Percentiles rank a stretch among this genome's conserved stretches.
Evolutionary conservation across 2,797 vertebrate genomes (phyloP).

Genomic region (Cuniculus paca): DNA sequence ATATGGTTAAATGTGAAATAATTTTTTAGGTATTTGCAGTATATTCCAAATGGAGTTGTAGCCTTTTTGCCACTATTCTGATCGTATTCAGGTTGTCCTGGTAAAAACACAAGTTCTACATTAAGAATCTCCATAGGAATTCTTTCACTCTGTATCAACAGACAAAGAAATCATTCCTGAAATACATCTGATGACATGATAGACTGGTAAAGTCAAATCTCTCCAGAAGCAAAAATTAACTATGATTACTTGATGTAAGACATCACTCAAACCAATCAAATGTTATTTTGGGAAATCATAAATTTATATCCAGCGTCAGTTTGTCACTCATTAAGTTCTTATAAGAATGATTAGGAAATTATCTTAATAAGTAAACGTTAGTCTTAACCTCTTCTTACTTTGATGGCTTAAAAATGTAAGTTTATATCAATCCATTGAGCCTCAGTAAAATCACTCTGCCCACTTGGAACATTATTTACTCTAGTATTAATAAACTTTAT

Average conservation of each 20-base stretch:
- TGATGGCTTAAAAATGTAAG: conserved; percentile 87
- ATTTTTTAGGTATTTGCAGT: conserved; percentile 46
- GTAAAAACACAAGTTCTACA: conserved; percentile 57
- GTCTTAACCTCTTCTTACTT: conserved; percentile 87
- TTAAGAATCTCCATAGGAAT: conserved; percentile 63
- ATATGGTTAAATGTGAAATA: conserved; percentile 59
- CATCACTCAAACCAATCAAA: conserved; percentile 93
- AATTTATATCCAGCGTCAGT: conserved; percentile 92
- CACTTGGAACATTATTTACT: conserved; percentile 68
- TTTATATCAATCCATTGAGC: conserved; percentile 84
- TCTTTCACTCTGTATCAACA: conserved; percentile 81
- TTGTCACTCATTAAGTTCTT: conserved; percentile 92
- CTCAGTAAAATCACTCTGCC: conserved; percentile 77
- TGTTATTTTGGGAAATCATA: conserved; percentile 93
- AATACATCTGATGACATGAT: conserved; percentile 87
- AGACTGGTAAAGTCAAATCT: conserved; percentile 89
- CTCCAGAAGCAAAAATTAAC: conserved; percentile 90
- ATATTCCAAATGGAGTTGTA: conserved; percentile 40
- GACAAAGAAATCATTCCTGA: conserved; percentile 80
- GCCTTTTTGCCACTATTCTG: conserved; percentile 25
- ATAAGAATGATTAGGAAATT: conserved; percentile 91
- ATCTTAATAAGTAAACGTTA: conserved; percentile 91
- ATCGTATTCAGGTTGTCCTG: conserved; percentile 46
- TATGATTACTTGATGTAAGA: conserved; percentile 91
- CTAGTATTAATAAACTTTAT: conserved; percentile 67